Conservation (phyloP, 2,888 invertebrate genomes). For the Yponomeuta sedellus region DNA sequence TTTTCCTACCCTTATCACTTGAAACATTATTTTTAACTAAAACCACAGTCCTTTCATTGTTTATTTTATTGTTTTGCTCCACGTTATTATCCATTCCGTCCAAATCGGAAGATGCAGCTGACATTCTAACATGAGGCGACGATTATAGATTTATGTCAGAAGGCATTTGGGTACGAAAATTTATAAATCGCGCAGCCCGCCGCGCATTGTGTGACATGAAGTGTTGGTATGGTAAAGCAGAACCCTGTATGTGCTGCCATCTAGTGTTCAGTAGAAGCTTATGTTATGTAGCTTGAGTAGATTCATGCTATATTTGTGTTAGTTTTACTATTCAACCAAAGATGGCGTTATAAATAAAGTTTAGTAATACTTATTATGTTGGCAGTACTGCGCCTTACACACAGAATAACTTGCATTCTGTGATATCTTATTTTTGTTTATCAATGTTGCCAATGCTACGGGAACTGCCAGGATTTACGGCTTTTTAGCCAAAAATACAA, state of each 20-base stretch:
- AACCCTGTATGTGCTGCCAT: conserved; percentile 1
- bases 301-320: not conserved
- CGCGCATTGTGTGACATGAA: conserved; percentile 60
- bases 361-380: too few relatives aligned
- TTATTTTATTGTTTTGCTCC: conserved; percentile 31
- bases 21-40: conserved; percentile 40
- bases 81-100: conserved; percentile 42
- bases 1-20: conserved; percentile 46
- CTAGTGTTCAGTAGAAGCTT: not conserved
- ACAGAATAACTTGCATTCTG: too few relatives aligned
- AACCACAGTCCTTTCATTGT: conserved; percentile 28
- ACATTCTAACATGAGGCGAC: conserved; percentile 60
- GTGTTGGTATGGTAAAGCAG: conserved; percentile 53
- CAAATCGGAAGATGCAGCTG: conserved; percentile 44
- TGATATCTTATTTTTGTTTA: too few relatives aligned
- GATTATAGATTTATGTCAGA: conserved; percentile 70
- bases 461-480: too few relatives aligned
- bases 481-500: too few relatives aligned
- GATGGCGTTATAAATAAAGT: not conserved
- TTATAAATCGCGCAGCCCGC: conserved; percentile 71
- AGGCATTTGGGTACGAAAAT: conserved; percentile 61
- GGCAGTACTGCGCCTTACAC: too few relatives aligned
- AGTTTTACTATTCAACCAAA: not conserved
- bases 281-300: not conserved
- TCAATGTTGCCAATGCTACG: too few relatives aligned